These are phyloP conservation scores for Lamellibrachia columna DNA, from an alignment of 2,888 invertebrate species.

Conservation along the genomic window DNA sequence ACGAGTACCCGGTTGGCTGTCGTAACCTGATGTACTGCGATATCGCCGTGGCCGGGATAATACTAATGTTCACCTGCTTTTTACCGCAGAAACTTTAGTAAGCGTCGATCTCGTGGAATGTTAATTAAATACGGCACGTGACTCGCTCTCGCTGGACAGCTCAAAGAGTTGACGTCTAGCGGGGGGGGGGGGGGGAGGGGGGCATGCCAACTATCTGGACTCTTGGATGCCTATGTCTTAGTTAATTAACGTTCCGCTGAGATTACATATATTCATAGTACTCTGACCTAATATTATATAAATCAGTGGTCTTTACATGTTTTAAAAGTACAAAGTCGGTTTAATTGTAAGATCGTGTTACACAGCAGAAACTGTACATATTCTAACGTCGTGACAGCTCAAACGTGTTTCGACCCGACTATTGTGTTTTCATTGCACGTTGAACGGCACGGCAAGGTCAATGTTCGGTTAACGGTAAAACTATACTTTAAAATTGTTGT, in stretches of 20 bases:
- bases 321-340: background rate
- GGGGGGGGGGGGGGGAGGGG: background rate
- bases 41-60: background rate
- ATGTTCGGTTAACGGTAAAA: too few relatives aligned
- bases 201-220: background rate
- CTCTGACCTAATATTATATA: background rate
- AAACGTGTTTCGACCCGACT: too few relatives aligned
- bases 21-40: background rate
- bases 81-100: background rate
- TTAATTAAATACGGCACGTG: background rate
- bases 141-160: background rate
- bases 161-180: background rate
- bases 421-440: too few relatives aligned
- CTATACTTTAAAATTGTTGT: too few relatives aligned
- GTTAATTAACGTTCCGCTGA: background rate
- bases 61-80: background rate
- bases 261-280: background rate
- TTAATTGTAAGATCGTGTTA: background rate
- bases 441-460: too few relatives aligned
- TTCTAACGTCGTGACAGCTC: too few relatives aligned
- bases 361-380: background rate
- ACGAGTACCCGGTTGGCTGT: background rate
- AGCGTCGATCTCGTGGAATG: background rate
- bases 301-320: background rate
- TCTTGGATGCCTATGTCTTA: background rate